phyloP scores from a whole-genome alignment of 92 coral and sea anemone species.

The Epizoanthus ramosus region DNA sequence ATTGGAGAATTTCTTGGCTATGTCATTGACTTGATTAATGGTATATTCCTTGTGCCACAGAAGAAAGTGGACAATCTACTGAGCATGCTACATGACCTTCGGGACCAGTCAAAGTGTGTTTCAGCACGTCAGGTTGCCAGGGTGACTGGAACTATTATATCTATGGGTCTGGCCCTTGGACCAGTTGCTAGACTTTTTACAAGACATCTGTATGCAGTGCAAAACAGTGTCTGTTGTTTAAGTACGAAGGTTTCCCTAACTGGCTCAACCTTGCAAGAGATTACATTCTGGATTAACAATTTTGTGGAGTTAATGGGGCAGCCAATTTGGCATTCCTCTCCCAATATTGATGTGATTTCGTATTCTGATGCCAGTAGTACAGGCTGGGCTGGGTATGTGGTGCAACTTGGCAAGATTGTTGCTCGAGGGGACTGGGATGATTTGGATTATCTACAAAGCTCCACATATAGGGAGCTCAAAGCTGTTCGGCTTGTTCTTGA shows the following conservation, averaged over 20 bases:
- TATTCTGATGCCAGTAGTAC: slow-evolving; percentile 54
- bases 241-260: slow-evolving; percentile 43
- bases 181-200: slow-evolving; percentile 67
- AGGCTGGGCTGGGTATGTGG: slow-evolving; percentile 36
- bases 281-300: slow-evolving; percentile 56
- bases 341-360: slow-evolving; percentile 51
- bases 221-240: slow-evolving; percentile 34
- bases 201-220: slow-evolving; percentile 51
- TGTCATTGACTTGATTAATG: slow-evolving; percentile 44
- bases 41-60: slow-evolving; percentile 22
- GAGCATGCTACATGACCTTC: not conserved
- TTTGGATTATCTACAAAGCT: slow-evolving; percentile 27
- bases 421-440: slow-evolving; percentile 41
- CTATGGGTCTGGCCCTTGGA: slow-evolving; percentile 62
- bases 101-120: not conserved
- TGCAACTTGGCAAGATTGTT: slow-evolving; percentile 27
- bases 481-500: slow-evolving; percentile 55
- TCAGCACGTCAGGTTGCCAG: slow-evolving; percentile 47
- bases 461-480: slow-evolving; percentile 47
- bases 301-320: slow-evolving; percentile 48
- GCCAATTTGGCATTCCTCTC: slow-evolving; percentile 58
- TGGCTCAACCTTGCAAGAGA: slow-evolving; percentile 42
- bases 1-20: slow-evolving; percentile 57
- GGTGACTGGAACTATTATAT: slow-evolving; percentile 62
- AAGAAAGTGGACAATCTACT: slow-evolving; percentile 24